These are phyloP conservation scores for Balaenoptera acutorostrata DNA, from an alignment of 2,113 vertebrate species.

Conservation along the genomic window DNA sequence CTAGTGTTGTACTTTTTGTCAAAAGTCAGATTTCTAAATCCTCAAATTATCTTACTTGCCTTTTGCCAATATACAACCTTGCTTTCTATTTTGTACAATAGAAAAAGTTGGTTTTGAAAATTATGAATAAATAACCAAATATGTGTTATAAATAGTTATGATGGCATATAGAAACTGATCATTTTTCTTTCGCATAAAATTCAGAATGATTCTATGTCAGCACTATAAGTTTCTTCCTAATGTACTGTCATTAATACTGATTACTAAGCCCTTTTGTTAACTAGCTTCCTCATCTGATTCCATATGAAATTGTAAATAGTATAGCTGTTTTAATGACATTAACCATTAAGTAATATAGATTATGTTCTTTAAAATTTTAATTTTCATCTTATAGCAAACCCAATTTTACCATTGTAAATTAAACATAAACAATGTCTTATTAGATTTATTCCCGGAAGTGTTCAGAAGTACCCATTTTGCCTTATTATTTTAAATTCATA, in stretches of 20 bases:
- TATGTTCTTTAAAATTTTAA: slow-evolving; percentile 46
- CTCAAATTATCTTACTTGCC: neutral
- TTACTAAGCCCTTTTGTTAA: neutral
- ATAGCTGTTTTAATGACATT: neutral
- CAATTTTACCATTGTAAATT: slow-evolving; percentile 25
- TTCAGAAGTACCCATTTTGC: slow-evolving; percentile 11
- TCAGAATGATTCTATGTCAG: neutral
- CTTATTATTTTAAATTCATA: slow-evolving; percentile 37
- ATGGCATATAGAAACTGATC: neutral
- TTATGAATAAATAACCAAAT: neutral
- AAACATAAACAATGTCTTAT: slow-evolving; percentile 32
- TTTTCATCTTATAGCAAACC: neutral
- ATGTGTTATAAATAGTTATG: neutral
- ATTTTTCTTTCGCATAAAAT: neutral
- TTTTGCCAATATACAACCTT: neutral
- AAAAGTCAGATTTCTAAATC: neutral
- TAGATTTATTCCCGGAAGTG: slow-evolving; percentile 20
- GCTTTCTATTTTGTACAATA: neutral
- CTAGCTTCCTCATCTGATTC: neutral
- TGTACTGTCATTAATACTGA: neutral
- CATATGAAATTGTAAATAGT: neutral
- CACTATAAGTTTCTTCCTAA: neutral
- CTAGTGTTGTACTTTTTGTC: neutral
- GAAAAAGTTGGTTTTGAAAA: neutral
- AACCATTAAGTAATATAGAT: neutral